Percentiles rank a stretch among this genome's conserved stretches.
Conservation (phyloP, 2,888 invertebrate genomes). For the Protophormia terraenovae region DNA sequence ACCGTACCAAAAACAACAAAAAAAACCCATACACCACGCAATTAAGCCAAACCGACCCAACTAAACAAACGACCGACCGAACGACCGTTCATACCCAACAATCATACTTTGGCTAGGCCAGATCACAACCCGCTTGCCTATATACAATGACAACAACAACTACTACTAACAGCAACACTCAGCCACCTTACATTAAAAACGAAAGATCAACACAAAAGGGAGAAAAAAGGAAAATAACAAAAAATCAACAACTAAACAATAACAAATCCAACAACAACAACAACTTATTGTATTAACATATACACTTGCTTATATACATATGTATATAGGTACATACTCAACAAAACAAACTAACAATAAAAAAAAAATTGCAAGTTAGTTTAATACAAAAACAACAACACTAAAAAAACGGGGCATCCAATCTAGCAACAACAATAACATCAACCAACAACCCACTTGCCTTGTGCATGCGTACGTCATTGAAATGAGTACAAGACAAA, state of each 20-base stretch:
- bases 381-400: slow-evolving; percentile 12
- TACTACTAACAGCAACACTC: not conserved
- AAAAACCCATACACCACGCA: slow-evolving; percentile 53
- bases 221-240: slow-evolving; percentile 39
- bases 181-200: slow-evolving; percentile 58
- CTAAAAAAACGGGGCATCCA: slow-evolving; percentile 19
- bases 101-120: slow-evolving; percentile 29
- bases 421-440: slow-evolving; percentile 20
- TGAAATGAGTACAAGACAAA: slow-evolving; percentile 30
- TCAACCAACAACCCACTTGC: slow-evolving; percentile 58
- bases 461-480: slow-evolving; percentile 62
- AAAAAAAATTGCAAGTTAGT: slow-evolving; percentile 58
- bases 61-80: slow-evolving; percentile 6
- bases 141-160: not conserved
- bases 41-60: slow-evolving; percentile 33
- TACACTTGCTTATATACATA: not conserved
- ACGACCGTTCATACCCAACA: slow-evolving; percentile 35
- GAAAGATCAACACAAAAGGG: slow-evolving; percentile 56
- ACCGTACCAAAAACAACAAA: not conserved
- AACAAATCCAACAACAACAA: slow-evolving; percentile 29
- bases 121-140: slow-evolving; percentile 45
- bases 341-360: slow-evolving; percentile 20
- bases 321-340: slow-evolving; percentile 17
- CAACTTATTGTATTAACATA: not conserved
- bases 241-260: slow-evolving; percentile 6